Base-by-base conservation (phyloP, 2,113 vertebrate species). In the Plotosus lineatus region DNA sequence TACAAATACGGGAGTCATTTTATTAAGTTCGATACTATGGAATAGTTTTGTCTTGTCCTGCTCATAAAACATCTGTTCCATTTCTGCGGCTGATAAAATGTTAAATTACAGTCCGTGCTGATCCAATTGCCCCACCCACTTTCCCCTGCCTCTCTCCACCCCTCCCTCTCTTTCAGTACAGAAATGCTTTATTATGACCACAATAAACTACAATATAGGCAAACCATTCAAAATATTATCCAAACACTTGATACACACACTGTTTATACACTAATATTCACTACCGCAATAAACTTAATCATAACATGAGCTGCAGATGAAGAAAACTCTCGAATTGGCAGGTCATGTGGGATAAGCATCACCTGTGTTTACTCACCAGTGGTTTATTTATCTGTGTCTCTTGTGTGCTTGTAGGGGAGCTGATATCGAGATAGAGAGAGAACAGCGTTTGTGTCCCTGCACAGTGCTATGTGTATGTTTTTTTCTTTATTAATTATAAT, bases 11-110 rank as follows among this genome's bases (percentile, higher is more conserved):
- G 21, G 31, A 33, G 46, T 33, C 6, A 2, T 28, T 66, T 53
- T 8, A 66, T 78, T 78, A 78, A 68, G 26, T n/a, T 28, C 46
- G 28, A 40, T 21, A 46, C 60, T 66, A 40, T 68, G 76, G n/a
- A 78, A 28, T 9, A 50, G 23, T 19, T 28, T 6, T 51, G 61
- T 40, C 23, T 33, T 7, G 40, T 53, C 8, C 61, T 68, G 21
- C 61, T 66, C 23, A 40, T 78, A 53, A 77, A 63, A 14, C 53
- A 48, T 66, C 53, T 42, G 48, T 55, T 42, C n/a, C 53, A 50
- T 38, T 66, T 66, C 46, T 10, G 12, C 58, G 40, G 46, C 44
- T 66, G 31, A 66, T 51, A 66, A 78, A 78, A 50, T 17, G 33
- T 36, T 8, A 53, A 51, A 50, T 76, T 40, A 75, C 53, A 44